These are phyloP conservation scores for Glomeris marginata DNA, from an alignment of 2,888 invertebrate genomes.

Conservation along the genomic window DNA sequence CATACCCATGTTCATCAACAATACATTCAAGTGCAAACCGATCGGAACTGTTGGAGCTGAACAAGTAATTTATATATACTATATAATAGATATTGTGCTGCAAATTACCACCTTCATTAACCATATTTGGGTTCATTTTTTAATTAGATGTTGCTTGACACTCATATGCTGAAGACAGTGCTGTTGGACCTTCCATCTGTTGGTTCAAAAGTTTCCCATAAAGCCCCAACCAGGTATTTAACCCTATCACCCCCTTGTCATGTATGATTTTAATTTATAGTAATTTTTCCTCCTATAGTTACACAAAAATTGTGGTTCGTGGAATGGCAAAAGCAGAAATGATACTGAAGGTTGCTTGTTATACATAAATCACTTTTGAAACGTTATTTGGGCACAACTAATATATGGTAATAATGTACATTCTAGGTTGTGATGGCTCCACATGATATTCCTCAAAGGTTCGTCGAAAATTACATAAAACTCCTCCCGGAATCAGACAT, in stretches of 20 bases:
- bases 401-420: background rate
- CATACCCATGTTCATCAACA: slow-evolving; percentile 82
- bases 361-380: background rate
- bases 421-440: slow-evolving; percentile 79
- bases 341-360: slow-evolving; percentile 68
- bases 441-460: slow-evolving; percentile 52
- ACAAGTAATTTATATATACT: slow-evolving; percentile 38
- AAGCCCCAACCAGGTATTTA: slow-evolving; percentile 77
- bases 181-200: slow-evolving; percentile 86
- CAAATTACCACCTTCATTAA: background rate
- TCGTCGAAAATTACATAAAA: slow-evolving; percentile 79
- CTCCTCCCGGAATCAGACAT: slow-evolving; percentile 76
- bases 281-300: slow-evolving; percentile 26
- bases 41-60: slow-evolving; percentile 84
- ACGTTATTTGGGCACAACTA: background rate
- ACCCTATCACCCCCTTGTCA: background rate
- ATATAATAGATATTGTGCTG: background rate
- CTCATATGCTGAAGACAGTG: slow-evolving; percentile 81
- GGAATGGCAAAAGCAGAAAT: slow-evolving; percentile 97
- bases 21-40: slow-evolving; percentile 79
- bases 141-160: slow-evolving; percentile 55
- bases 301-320: slow-evolving; percentile 54
- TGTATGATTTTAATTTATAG: background rate
- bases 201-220: slow-evolving; percentile 70
- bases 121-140: background rate